phyloP scores from a whole-genome alignment of 2,113 vertebrate genomes.

The Oreamnos americanus region DNA sequence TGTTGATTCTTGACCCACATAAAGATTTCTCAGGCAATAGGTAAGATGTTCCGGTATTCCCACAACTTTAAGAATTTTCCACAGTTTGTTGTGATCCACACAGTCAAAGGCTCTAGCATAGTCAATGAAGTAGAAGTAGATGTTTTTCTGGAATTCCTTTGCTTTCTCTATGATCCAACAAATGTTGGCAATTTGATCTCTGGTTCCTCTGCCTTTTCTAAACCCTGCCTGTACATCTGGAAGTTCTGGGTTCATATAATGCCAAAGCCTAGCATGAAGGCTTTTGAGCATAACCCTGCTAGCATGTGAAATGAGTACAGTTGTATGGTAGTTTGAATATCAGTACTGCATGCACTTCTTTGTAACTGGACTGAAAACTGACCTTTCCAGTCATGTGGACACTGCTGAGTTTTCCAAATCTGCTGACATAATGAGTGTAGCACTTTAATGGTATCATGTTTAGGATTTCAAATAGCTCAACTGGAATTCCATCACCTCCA shows the following conservation, averaged over 20 bases:
- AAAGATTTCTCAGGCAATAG: not conserved
- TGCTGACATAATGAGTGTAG: not conserved
- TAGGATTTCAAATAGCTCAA: not conserved
- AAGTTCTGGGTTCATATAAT: not conserved
- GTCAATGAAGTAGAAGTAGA: not conserved
- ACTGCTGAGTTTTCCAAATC: not conserved
- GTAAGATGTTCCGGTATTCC: not conserved
- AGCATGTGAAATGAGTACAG: not conserved
- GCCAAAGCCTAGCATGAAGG: not conserved
- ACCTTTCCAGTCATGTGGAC: not conserved
- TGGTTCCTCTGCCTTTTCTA: not conserved
- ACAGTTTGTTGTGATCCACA: not conserved
- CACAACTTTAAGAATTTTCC: not conserved
- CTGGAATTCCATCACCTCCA: not conserved
- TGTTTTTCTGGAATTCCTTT: not conserved
- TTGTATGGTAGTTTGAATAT: not conserved
- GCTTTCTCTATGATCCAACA: not conserved
- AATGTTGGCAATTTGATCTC: not conserved
- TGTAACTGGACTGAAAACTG: not conserved
- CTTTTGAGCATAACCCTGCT: not conserved
- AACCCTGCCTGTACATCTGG: not conserved
- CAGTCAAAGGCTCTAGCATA: not conserved
- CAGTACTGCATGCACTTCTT: not conserved
- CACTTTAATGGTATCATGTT: not conserved
- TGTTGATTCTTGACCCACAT: not conserved